Percentiles rank a stretch among this genome's conserved stretches.
These are phyloP conservation scores for Drosophila pullipes DNA, from an alignment of 2,888 invertebrate genomes.

Conservation along the genomic window DNA sequence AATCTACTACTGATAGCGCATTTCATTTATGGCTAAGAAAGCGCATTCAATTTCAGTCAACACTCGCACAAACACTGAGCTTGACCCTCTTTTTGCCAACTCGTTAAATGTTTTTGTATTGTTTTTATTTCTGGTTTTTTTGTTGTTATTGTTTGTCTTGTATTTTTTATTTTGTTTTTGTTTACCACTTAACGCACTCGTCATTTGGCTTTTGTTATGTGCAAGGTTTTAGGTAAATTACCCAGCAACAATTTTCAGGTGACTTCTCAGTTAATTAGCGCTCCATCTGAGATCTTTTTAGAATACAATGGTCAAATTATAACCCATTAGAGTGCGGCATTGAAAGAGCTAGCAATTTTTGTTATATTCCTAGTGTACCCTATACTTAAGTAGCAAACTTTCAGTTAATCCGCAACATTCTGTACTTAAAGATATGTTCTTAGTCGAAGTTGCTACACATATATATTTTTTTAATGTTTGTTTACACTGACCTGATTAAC, in stretches of 20 bases:
- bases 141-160: slow-evolving; percentile 13
- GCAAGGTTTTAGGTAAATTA: slow-evolving; percentile 51
- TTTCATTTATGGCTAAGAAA: slow-evolving; percentile 61
- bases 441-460: not conserved
- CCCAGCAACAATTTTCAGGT: slow-evolving; percentile 45
- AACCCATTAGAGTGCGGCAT: slow-evolving; percentile 66
- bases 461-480: not conserved
- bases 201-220: slow-evolving; percentile 58
- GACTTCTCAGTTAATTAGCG: slow-evolving; percentile 78
- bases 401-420: slow-evolving; percentile 3
- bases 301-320: slow-evolving; percentile 73
- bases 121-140: slow-evolving; percentile 17
- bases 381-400: slow-evolving; percentile 8
- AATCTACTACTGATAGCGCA: slow-evolving; percentile 51
- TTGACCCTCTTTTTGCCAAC: slow-evolving; percentile 66
- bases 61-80: slow-evolving; percentile 44
- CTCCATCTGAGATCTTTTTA: slow-evolving; percentile 38
- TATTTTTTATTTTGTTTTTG: not conserved
- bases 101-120: slow-evolving; percentile 53
- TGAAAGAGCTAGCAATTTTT: slow-evolving; percentile 33
- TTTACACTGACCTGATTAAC: slow-evolving; percentile 16
- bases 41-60: slow-evolving; percentile 55
- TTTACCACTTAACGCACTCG: slow-evolving; percentile 59
- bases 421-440: slow-evolving; percentile 7
- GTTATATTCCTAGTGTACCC: slow-evolving; percentile 7